Evolutionary conservation across 2,113 vertebrate species (phyloP).

Genomic region (human): DNA sequence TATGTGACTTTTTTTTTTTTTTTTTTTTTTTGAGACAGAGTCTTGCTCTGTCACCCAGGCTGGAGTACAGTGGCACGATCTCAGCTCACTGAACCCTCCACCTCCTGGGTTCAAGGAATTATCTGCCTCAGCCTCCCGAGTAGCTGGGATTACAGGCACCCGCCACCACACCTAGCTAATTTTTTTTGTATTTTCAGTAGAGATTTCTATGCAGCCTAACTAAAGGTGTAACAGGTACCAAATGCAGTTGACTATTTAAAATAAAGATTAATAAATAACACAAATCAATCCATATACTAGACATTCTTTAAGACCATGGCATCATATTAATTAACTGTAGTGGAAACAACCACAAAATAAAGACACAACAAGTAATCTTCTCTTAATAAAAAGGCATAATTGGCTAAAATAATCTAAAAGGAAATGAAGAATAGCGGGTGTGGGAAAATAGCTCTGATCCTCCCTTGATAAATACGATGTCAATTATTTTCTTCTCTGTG

Average conservation of each 20-base stretch:
- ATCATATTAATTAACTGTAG: neutral
- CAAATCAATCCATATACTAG: neutral
- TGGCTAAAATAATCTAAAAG: constrained; percentile 18
- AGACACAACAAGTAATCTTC: neutral
- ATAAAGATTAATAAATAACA: neutral
- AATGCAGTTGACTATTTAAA: neutral
- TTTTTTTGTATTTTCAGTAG: neutral
- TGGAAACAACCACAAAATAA: neutral
- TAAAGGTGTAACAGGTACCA: neutral
- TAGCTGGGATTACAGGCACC: too few relatives aligned
- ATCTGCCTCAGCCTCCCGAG: too few relatives aligned
- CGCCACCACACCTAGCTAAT: fast-evolving
- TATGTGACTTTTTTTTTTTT: too few relatives aligned
- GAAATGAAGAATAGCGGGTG: neutral
- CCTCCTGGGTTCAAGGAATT: too few relatives aligned
- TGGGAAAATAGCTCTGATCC: neutral
- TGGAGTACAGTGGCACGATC: too few relatives aligned
- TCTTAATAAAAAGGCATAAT: constrained; percentile 27
- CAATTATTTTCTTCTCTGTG: constrained; percentile 34
- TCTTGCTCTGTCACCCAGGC: too few relatives aligned
- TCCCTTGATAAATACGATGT: neutral
- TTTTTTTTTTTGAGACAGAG: too few relatives aligned
- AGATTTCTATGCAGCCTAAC: neutral
- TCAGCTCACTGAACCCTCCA: too few relatives aligned
- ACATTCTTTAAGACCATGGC: neutral